A percentile compares a stretch with the other conserved stretches of the same genome.
Evolutionary conservation across 1,140 invertebrate species (phyloP).

Genomic region (Frieseomelitta varia): DNA sequence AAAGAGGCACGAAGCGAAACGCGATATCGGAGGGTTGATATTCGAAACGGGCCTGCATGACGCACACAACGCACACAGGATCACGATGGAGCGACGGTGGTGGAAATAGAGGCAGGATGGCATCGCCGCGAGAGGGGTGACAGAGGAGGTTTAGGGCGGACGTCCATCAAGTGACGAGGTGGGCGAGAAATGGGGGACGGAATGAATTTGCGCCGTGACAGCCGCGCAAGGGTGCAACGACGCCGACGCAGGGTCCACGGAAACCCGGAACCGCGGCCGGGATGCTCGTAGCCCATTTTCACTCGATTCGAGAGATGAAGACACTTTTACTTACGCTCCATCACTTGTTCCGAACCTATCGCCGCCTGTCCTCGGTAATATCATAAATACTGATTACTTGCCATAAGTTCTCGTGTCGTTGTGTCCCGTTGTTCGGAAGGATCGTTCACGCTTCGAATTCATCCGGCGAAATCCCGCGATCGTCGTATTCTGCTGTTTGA

Average conservation of each 20-base stretch:
- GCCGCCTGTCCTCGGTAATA: slow-evolving; percentile 22
- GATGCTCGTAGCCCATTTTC: slow-evolving; percentile 66
- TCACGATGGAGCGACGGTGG: slow-evolving; percentile 35
- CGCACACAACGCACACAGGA: slow-evolving; percentile 25
- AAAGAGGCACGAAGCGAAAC: neutral
- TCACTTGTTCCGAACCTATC: slow-evolving; percentile 46
- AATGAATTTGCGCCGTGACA: slow-evolving; percentile 70
- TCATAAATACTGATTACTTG: slow-evolving; percentile 5
- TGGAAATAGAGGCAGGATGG: slow-evolving; percentile 42
- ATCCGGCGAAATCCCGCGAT: neutral
- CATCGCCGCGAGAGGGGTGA: slow-evolving; percentile 32
- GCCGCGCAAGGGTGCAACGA: slow-evolving; percentile 69
- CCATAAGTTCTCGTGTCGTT: neutral
- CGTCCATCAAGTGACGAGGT: slow-evolving; percentile 39
- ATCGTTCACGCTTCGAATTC: neutral
- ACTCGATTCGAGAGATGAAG: slow-evolving; percentile 65
- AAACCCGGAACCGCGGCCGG: slow-evolving; percentile 72
- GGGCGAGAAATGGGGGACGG: slow-evolving; percentile 45
- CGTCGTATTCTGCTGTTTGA: neutral
- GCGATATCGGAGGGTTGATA: slow-evolving; percentile 6
- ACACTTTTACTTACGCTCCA: slow-evolving; percentile 63
- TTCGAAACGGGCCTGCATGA: slow-evolving; percentile 5
- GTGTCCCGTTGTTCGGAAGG: neutral
- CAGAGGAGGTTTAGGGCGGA: slow-evolving; percentile 45
- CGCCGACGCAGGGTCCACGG: slow-evolving; percentile 73